These are phyloP conservation scores for Thaumetopoea pityocampa DNA, from an alignment of 1,140 invertebrate species.

Conservation along the genomic window DNA sequence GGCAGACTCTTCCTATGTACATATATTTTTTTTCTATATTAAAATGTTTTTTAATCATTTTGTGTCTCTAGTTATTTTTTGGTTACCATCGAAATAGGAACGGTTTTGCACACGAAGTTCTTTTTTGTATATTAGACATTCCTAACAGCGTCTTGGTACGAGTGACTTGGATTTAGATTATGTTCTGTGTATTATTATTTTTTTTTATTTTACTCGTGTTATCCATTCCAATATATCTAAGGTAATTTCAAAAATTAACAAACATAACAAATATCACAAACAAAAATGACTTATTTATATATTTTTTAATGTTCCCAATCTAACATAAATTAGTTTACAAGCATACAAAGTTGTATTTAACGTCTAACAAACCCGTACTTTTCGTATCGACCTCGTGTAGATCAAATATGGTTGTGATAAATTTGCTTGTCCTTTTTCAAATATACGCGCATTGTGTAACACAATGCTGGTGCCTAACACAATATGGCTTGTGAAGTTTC, in stretches of 20 bases:
- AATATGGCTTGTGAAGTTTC: constrained; percentile 13
- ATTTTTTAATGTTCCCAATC: constrained; percentile 16
- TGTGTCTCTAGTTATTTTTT: background rate
- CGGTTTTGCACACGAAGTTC: constrained; percentile 39
- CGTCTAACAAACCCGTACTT: constrained; percentile 15
- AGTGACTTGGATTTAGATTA: constrained; percentile 64
- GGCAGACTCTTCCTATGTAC: constrained; percentile 9
- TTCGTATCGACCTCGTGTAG: constrained; percentile 23
- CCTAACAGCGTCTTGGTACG: constrained; percentile 74
- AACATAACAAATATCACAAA: too few species aligned
- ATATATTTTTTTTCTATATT: background rate
- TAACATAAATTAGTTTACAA: too few species aligned
- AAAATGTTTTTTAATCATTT: background rate
- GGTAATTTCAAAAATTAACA: too few species aligned
- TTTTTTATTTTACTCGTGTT: constrained; percentile 20
- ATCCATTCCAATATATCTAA: constrained; percentile 21
- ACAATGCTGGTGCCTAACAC: constrained; percentile 18
- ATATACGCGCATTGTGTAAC: constrained; percentile 13
- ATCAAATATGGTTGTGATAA: constrained; percentile 23
- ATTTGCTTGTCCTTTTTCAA: constrained; percentile 22
- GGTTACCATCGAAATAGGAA: constrained; percentile 22
- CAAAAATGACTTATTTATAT: too few species aligned
- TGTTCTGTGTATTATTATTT: constrained; percentile 26
- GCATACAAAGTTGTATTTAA: constrained; percentile 5
- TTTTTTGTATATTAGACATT: constrained; percentile 31